These are phyloP conservation scores for Glaucopsyche alexis DNA, from an alignment of 2,888 invertebrate genomes.

Conservation along the genomic window DNA sequence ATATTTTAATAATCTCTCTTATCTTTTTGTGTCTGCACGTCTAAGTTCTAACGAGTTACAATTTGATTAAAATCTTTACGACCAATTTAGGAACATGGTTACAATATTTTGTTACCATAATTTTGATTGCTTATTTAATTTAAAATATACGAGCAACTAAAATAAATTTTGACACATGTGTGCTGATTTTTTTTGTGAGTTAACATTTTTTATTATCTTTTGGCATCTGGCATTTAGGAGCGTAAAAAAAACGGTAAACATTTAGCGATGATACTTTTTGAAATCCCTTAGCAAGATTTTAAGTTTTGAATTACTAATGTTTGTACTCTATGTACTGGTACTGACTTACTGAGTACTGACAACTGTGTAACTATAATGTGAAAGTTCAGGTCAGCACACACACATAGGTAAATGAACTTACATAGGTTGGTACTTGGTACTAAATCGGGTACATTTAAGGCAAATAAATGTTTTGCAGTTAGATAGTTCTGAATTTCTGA, in stretches of 20 bases:
- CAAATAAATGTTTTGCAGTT: too few relatives aligned
- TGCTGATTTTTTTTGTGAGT: neutral
- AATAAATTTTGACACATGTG: neutral
- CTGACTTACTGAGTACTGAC: too few relatives aligned
- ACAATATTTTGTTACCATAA: conserved; percentile 7
- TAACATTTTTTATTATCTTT: neutral
- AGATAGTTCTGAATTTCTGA: too few relatives aligned
- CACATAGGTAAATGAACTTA: neutral
- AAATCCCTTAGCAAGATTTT: neutral
- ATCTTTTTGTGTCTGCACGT: conserved; percentile 1
- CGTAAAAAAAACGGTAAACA: neutral
- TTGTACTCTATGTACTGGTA: neutral
- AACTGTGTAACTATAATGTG: neutral
- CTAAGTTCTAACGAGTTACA: conserved; percentile 2
- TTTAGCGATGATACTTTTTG: neutral
- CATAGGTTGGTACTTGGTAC: too few relatives aligned
- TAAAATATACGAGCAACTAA: neutral
- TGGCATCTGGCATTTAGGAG: neutral
- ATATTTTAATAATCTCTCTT: conserved; percentile 2
- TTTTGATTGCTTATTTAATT: conserved; percentile 3
- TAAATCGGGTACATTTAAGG: too few relatives aligned
- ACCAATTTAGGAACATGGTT: conserved; percentile 1
- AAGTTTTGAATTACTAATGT: neutral
- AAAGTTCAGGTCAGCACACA: neutral
- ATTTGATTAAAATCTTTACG: conserved; percentile 22